A percentile compares a stretch with the other conserved stretches of the same genome.
These are phyloP conservation scores for Neria commutata DNA, from an alignment of 2,888 invertebrate species.

Conservation along the genomic window DNA sequence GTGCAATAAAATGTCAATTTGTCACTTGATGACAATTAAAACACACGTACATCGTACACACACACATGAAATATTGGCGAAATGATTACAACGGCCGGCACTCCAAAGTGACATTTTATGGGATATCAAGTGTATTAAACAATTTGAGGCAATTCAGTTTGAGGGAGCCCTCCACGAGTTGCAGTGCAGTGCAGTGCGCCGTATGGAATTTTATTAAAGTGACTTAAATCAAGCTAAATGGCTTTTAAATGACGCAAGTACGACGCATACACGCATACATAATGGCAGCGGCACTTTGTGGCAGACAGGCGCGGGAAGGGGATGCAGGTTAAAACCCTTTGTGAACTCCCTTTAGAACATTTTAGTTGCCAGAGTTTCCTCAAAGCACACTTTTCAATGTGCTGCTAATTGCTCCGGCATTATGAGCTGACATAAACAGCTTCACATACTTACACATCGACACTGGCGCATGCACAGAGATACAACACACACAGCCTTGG, in stretches of 20 bases:
- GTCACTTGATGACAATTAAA: conserved; percentile 2
- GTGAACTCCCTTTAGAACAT: neutral
- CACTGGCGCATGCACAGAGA: neutral
- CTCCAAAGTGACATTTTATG: neutral
- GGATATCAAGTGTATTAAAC: neutral
- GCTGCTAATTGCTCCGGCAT: neutral
- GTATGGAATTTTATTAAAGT: neutral
- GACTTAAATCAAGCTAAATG: neutral
- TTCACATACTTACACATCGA: neutral
- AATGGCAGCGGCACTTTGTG: neutral
- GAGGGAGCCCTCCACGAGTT: neutral
- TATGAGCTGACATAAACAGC: neutral
- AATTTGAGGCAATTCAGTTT: neutral
- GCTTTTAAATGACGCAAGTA: conserved; percentile 1
- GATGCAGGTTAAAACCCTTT: neutral
- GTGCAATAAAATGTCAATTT: conserved; percentile 2
- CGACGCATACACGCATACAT: too few species aligned
- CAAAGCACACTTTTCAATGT: neutral
- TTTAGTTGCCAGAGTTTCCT: neutral
- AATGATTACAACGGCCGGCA: neutral
- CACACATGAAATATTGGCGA: neutral
- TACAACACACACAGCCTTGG: neutral
- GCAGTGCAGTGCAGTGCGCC: neutral
- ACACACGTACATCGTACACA: neutral
- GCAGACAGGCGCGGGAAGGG: neutral